phyloP scores from a whole-genome alignment of 1,140 invertebrate genomes.

The Stegodyphus mimosarum region DNA sequence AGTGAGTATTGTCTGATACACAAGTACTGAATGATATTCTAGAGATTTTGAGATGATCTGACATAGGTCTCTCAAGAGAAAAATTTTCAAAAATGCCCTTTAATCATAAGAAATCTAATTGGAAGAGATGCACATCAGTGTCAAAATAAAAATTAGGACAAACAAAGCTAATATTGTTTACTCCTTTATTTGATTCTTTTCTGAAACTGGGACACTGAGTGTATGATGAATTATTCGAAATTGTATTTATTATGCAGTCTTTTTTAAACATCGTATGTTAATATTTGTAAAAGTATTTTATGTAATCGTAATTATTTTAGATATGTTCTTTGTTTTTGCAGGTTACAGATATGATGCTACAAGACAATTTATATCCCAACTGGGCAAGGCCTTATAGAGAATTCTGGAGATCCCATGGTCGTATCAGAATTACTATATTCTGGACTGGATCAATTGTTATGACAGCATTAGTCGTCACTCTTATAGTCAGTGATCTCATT shows the following conservation, averaged over 20 bases:
- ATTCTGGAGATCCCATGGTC: slow-evolving; percentile 69
- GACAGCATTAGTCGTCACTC: slow-evolving; percentile 70
- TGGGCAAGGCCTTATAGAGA: slow-evolving; percentile 69
- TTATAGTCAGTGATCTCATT: slow-evolving; percentile 72
- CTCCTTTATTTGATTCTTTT: too few species aligned
- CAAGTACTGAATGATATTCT: too few species aligned
- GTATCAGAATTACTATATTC: slow-evolving; percentile 71
- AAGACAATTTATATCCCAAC: slow-evolving; percentile 72
- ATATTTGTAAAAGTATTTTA: neutral
- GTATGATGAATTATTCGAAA: too few species aligned
- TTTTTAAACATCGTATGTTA: neutral
- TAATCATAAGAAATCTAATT: too few species aligned
- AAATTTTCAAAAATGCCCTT: too few species aligned
- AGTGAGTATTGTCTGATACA: too few species aligned
- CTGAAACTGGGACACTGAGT: too few species aligned
- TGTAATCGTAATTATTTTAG: neutral
- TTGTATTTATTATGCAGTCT: neutral
- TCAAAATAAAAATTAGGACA: too few species aligned
- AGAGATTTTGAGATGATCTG: too few species aligned
- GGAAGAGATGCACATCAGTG: too few species aligned
- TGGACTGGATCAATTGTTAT: slow-evolving; percentile 70
- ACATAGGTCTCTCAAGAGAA: too few species aligned
- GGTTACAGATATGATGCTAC: slow-evolving; percentile 75
- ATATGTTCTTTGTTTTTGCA: slow-evolving; percentile 62
- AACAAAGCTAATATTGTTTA: too few species aligned